These are phyloP conservation scores for Axinella damicornis DNA, from an alignment of 37 sponge, comb jelly and placozoan genomes.

Conservation along the genomic window DNA sequence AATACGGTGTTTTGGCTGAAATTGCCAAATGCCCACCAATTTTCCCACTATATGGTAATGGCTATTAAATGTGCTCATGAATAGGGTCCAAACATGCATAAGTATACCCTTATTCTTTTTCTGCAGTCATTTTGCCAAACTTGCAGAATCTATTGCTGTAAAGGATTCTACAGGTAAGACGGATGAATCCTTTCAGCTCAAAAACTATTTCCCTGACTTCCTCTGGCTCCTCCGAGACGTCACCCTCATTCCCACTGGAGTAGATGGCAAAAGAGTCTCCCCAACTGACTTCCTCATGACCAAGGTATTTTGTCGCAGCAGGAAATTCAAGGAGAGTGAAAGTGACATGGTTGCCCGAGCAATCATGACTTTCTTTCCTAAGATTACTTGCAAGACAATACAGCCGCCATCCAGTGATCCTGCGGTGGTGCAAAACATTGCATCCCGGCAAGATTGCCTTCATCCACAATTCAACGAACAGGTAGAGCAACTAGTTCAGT, in stretches of 20 bases:
- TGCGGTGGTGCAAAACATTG: slow-evolving; percentile 24
- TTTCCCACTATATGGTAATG: too few species aligned
- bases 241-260: background rate
- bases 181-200: slow-evolving; percentile 9
- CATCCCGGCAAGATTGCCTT: background rate
- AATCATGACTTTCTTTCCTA: slow-evolving; percentile 26
- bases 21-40: too few species aligned
- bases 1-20: too few species aligned
- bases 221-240: slow-evolving; percentile 58
- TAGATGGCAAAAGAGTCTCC: background rate
- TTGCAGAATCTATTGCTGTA: slow-evolving; percentile 18
- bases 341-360: slow-evolving; percentile 17
- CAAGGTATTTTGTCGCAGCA: background rate
- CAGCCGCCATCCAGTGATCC: slow-evolving; percentile 27
- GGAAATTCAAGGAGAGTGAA: background rate
- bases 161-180: background rate
- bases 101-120: too few species aligned
- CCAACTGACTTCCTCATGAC: slow-evolving; percentile 44
- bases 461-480: slow-evolving; percentile 9
- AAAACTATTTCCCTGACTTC: slow-evolving; percentile 51
- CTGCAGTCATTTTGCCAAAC: slow-evolving; percentile 21
- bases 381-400: slow-evolving; percentile 25
- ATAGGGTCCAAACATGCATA: too few species aligned
- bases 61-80: too few species aligned
- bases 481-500: background rate